Base-by-base conservation (phyloP, 2,113 vertebrate species). In the Zosterops lateralis region DNA sequence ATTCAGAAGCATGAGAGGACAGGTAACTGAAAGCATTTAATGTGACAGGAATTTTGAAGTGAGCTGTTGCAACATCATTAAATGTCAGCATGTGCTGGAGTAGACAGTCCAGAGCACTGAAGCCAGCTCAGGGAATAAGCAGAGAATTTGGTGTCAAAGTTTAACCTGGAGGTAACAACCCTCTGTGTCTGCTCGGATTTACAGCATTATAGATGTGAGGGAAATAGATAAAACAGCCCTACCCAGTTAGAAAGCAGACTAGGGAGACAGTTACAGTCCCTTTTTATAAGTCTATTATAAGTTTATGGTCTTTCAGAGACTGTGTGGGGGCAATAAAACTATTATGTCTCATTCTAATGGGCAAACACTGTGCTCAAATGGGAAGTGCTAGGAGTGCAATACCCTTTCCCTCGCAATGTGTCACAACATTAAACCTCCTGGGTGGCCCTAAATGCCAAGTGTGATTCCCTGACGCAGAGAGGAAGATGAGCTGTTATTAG, bases 221-320 rank as follows among this genome's bases (percentile, higher is more conserved):
- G 45, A 38, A 74, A 83, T 68, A 78, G 50, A 62, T 56, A 67
- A 75, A 88, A 54, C 67, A 82, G 66, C 57, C 81, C 66, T 81
- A 56, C 57, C 72, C 54, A 34, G 21, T 4, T 28, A 61, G 91
- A 89, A 90, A 94, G 72, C 38, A 83, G 95, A 76, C 84, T 85
- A 87, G 45, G 76, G 50, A 96, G 96, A 93, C 92, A 81, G 84
- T 79, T 96, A 83, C 18, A 90, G 50, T 92, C 56, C 24, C 34
- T 83, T 97, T 96, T 97, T 96, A 84, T 79, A 95, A 84, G 84
- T 88, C 95, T 94, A 44, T 95, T 97, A 94, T 95, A 96, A 85
- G 79, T 92, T 97, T 87, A 96, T 91, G 64, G 78, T 82, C 83
- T 97, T 96, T 87, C 86, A 82, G 85, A 90, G 88, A 72, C 77